These are phyloP conservation scores for Torymus aiolomorphi DNA, from an alignment of 2,888 invertebrate species.

Conservation along the genomic window DNA sequence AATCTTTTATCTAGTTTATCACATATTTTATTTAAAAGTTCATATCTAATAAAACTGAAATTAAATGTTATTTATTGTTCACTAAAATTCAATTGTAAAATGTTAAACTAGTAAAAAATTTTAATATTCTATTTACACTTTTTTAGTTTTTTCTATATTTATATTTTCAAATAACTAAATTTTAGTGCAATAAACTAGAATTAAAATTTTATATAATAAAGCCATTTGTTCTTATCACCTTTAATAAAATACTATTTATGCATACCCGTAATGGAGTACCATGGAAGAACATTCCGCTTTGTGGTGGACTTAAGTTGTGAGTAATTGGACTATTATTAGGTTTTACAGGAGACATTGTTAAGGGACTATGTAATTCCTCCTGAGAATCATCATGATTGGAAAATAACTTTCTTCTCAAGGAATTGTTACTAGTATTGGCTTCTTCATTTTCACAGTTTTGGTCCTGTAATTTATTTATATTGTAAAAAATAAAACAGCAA, in stretches of 20 bases:
- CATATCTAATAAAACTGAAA: no score
- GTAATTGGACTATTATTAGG: slow-evolving; percentile 58
- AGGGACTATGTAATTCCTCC: slow-evolving; percentile 63
- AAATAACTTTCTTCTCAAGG: slow-evolving; percentile 71
- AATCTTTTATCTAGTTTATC: no score
- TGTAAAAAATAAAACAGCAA: slow-evolving; percentile 9
- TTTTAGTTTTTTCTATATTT: no score
- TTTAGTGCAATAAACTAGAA: no score
- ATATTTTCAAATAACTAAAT: no score
- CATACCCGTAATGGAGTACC: slow-evolving; percentile 68
- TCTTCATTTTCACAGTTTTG: slow-evolving; percentile 71
- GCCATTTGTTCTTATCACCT: neutral
- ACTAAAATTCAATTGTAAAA: no score
- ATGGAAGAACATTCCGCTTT: slow-evolving; percentile 70
- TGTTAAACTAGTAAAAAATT: no score
- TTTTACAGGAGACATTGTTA: slow-evolving; percentile 65
- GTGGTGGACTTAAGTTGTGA: slow-evolving; percentile 66
- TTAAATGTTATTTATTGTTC: no score
- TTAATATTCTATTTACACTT: no score
- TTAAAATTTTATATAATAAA: no score
- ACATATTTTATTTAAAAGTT: no score
- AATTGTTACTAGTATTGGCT: slow-evolving; percentile 69
- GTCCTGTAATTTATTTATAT: slow-evolving; percentile 62
- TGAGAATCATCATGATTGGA: slow-evolving; percentile 66
- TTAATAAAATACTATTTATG: slow-evolving; percentile 31